Evolutionary conservation across 2,797 vertebrate genomes (phyloP).

Genomic region (Sebastes hubbsi): DNA sequence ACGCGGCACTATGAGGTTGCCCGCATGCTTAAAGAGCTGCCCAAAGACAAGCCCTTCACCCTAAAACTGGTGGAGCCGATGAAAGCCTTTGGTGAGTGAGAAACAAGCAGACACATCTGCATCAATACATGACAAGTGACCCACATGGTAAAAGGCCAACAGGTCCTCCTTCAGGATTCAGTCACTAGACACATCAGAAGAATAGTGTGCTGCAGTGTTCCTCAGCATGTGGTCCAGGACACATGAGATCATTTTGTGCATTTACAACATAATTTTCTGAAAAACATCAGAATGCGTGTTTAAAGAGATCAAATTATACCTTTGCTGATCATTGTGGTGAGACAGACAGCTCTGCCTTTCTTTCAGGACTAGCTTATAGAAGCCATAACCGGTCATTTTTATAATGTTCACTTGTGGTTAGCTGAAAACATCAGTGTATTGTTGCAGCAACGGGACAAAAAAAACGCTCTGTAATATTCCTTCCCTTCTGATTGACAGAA

Average conservation of each 20-base stretch:
- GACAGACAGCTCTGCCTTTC: neutral
- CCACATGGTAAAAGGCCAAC: neutral
- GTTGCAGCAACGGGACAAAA: neutral
- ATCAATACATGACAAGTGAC: neutral
- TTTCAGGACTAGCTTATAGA: neutral
- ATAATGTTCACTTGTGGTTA: neutral
- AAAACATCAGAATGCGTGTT: neutral
- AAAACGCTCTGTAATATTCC: neutral
- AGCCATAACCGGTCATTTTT: neutral
- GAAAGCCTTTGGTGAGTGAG: slow-evolving; percentile 95
- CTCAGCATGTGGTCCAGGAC: neutral
- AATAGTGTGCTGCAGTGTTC: neutral
- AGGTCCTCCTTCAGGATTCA: neutral
- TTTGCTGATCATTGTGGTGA: neutral
- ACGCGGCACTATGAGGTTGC: slow-evolving; percentile 94
- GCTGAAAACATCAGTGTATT: neutral
- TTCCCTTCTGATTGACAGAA: slow-evolving; percentile 78
- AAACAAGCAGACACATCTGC: neutral
- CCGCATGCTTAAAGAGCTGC: slow-evolving; percentile 93
- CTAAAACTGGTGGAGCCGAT: slow-evolving; percentile 92
- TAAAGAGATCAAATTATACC: neutral
- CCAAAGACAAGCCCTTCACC: slow-evolving; percentile 86
- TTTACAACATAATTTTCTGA: neutral
- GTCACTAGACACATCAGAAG: neutral
- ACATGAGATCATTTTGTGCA: neutral